phyloP scores from a whole-genome alignment of 2,797 vertebrate genomes.

The Acomys russatus region DNA sequence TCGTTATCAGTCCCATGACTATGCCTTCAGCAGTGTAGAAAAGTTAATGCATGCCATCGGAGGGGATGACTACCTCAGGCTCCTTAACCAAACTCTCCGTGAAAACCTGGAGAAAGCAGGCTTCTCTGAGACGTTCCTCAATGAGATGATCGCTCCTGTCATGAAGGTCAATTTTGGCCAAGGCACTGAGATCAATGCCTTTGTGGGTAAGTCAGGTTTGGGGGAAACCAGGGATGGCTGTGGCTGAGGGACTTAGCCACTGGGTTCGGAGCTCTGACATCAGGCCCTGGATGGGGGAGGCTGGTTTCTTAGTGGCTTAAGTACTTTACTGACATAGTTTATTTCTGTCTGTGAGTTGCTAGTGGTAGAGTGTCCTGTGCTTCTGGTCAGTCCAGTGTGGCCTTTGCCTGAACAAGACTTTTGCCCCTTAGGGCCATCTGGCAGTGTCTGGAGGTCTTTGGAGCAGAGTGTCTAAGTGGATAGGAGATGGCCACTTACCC shows the following conservation, averaged over 20 bases:
- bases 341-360: neutral
- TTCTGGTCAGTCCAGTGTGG: neutral
- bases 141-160: slow-evolving; percentile 92
- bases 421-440: neutral
- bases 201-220: slow-evolving; percentile 91
- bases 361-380: neutral
- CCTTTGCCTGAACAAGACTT: neutral
- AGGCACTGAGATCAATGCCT: slow-evolving; percentile 91
- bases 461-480: neutral
- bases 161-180: slow-evolving; percentile 94
- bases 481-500: neutral
- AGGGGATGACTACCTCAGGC: slow-evolving; percentile 89
- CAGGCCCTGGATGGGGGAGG: neutral
- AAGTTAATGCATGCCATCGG: slow-evolving; percentile 94
- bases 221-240: neutral
- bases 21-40: slow-evolving; percentile 95
- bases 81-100: slow-evolving; percentile 94
- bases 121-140: slow-evolving; percentile 95
- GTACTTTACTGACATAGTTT: neutral
- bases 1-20: slow-evolving; percentile 96
- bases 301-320: neutral
- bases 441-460: slow-evolving; percentile 33
- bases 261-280: neutral
- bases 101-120: slow-evolving; percentile 93
- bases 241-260: neutral